A percentile compares a stretch with the other conserved stretches of the same genome.
Evolutionary conservation across 2,113 vertebrate genomes (phyloP).

Genomic region (Tylochromis polylepis): DNA sequence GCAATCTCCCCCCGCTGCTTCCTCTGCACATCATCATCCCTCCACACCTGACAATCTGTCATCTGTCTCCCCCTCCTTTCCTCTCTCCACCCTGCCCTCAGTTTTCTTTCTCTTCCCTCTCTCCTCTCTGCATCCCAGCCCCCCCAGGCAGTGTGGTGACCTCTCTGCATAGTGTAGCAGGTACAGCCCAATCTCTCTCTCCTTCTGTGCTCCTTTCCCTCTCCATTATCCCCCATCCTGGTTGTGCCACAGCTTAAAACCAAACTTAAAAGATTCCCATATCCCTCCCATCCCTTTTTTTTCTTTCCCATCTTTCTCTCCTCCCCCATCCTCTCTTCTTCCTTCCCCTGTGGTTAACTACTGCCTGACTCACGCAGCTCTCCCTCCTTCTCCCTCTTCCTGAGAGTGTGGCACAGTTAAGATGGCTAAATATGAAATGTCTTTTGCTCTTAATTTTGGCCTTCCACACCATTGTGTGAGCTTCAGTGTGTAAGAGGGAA

Average conservation of each 20-base stretch:
- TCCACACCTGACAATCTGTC: slow-evolving; percentile 23
- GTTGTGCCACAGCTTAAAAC: slow-evolving; percentile 27
- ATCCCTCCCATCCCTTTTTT: background rate
- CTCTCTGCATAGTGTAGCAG: slow-evolving; percentile 43
- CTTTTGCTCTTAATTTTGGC: background rate
- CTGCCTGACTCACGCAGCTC: background rate
- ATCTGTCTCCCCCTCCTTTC: background rate
- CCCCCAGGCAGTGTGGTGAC: slow-evolving; percentile 36
- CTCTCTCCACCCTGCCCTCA: background rate
- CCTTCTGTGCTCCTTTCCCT: background rate
- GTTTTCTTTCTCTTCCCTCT: background rate
- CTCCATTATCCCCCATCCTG: slow-evolving; percentile 4
- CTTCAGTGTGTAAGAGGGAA: background rate
- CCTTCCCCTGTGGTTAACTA: background rate
- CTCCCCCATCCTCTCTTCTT: background rate
- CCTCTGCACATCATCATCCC: background rate
- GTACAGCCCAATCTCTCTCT: slow-evolving; percentile 3
- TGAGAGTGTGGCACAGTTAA: background rate
- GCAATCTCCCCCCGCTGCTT: background rate
- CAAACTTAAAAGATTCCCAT: slow-evolving; percentile 27
- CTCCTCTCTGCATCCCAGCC: background rate
- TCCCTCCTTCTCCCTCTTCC: background rate
- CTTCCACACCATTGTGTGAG: background rate
- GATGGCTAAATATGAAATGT: background rate
- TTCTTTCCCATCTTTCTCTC: background rate